phyloP scores from a whole-genome alignment of 2,113 vertebrate genomes.

The Scomber colias region DNA sequence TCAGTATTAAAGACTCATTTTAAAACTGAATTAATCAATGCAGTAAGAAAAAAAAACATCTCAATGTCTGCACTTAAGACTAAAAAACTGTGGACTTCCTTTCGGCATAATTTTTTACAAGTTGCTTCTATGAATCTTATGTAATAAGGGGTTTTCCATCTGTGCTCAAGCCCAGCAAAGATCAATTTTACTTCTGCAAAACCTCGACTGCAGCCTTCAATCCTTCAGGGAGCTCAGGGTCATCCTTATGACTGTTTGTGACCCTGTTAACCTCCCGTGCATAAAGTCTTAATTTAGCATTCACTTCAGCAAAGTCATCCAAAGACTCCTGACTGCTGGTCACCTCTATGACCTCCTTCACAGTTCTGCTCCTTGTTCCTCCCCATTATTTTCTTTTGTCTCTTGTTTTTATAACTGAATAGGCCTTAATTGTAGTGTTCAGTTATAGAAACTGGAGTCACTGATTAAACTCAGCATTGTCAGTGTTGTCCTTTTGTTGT shows the following conservation, averaged over 20 bases:
- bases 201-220: background rate
- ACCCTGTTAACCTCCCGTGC: background rate
- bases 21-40: background rate
- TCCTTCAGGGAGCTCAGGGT: constrained; percentile 10
- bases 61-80: background rate
- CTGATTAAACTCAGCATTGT: no score
- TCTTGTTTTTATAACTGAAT: constrained; percentile 17
- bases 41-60: background rate
- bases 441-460: background rate
- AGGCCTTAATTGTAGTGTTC: background rate
- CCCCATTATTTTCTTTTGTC: background rate
- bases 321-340: background rate
- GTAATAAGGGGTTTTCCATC: background rate
- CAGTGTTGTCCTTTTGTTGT: no score
- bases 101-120: background rate
- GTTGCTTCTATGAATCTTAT: background rate
- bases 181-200: background rate
- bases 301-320: background rate
- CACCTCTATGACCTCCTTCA: constrained; percentile 11
- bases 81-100: no score
- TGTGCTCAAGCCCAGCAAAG: background rate
- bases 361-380: background rate
- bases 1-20: background rate
- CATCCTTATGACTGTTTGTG: constrained; percentile 37
- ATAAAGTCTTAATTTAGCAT: background rate